These are phyloP conservation scores for Herminia tarsipennalis DNA, from an alignment of 2,888 invertebrate species.

Conservation along the genomic window DNA sequence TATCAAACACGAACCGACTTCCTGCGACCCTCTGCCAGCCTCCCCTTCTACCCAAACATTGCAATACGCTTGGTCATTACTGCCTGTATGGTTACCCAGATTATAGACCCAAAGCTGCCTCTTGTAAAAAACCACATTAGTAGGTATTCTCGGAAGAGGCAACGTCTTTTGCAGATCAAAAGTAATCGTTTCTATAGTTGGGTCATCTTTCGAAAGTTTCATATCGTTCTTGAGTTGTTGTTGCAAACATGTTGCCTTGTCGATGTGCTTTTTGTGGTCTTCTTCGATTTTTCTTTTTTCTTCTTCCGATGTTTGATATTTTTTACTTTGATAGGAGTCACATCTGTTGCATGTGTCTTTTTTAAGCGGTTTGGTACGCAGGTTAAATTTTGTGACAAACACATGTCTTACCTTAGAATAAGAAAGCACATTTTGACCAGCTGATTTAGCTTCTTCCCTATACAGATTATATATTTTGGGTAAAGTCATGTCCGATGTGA, in stretches of 20 bases:
- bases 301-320: slow-evolving; percentile 11
- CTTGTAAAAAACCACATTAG: slow-evolving; percentile 21
- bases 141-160: slow-evolving; percentile 18
- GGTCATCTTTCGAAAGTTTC: slow-evolving; percentile 10
- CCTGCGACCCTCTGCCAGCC: too few species aligned
- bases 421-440: neutral
- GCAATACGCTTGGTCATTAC: slow-evolving; percentile 10
- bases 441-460: neutral
- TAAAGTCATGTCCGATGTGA: slow-evolving; percentile 15
- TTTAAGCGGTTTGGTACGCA: slow-evolving; percentile 14
- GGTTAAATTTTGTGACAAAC: slow-evolving; percentile 23
- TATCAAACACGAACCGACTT: too few species aligned
- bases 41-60: slow-evolving; percentile 25
- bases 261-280: too few species aligned
- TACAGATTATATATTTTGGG: slow-evolving; percentile 12
- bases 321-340: too few species aligned
- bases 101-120: slow-evolving; percentile 19
- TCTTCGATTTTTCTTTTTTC: slow-evolving; percentile 19
- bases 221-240: slow-evolving; percentile 17
- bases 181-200: slow-evolving; percentile 12
- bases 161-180: slow-evolving; percentile 22
- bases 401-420: slow-evolving; percentile 14
- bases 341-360: slow-evolving; percentile 28
- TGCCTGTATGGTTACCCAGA: slow-evolving; percentile 11
- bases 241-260: slow-evolving; percentile 20